Percentiles rank a stretch among this genome's conserved stretches.
These are phyloP conservation scores for Salticus scenicus DNA, from an alignment of 2,888 invertebrate genomes.

Conservation along the genomic window DNA sequence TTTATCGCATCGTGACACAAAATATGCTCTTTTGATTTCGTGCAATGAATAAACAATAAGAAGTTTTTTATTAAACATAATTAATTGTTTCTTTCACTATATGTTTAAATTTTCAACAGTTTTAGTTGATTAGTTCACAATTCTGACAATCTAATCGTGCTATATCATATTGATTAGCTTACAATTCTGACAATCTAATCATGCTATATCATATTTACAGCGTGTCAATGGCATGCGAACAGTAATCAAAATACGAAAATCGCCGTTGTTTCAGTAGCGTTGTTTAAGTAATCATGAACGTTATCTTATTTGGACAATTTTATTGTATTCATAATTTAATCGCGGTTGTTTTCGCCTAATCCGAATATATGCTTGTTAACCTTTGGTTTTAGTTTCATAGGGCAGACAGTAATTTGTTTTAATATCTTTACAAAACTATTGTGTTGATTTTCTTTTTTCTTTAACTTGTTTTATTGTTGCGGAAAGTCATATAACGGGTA, in stretches of 20 bases:
- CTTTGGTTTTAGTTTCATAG: background rate
- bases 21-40: background rate
- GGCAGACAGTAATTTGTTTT: background rate
- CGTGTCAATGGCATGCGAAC: background rate
- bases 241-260: background rate
- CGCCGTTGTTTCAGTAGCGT: background rate
- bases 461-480: too few species aligned
- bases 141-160: background rate
- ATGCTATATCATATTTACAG: background rate
- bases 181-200: background rate
- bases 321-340: conserved; percentile 9
- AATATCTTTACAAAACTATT: background rate
- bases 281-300: background rate
- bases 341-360: conserved; percentile 1
- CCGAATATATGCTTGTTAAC: background rate
- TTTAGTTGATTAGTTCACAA: background rate
- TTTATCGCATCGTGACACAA: background rate
- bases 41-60: background rate
- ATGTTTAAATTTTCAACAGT: background rate
- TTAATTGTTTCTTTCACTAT: background rate
- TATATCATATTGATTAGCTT: background rate
- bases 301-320: background rate
- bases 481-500: too few species aligned
- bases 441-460: too few species aligned
- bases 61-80: background rate